Evolutionary conservation across 2,888 invertebrate species (phyloP).

Genomic region (Timandra comae): DNA sequence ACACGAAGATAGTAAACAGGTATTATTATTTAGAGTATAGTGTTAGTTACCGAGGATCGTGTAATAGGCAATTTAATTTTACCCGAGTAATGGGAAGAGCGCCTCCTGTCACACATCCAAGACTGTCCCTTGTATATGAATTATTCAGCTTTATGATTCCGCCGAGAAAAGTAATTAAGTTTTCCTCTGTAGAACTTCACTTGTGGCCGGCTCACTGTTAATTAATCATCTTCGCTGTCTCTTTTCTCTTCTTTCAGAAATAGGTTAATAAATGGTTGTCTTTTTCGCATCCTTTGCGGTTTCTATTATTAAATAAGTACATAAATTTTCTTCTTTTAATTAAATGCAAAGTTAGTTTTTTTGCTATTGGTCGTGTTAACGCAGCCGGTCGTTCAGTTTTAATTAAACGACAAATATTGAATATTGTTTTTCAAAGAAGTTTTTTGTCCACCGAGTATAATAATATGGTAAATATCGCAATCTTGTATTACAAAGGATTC

Average conservation of each 20-base stretch:
- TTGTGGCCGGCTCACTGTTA: slow-evolving; percentile 55
- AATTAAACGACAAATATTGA: slow-evolving; percentile 12
- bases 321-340: slow-evolving; percentile 39
- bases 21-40: slow-evolving; percentile 9
- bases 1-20: not conserved
- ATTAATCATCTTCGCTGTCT: slow-evolving; percentile 61
- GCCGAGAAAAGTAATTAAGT: slow-evolving; percentile 67
- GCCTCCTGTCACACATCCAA: slow-evolving; percentile 31
- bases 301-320: slow-evolving; percentile 58
- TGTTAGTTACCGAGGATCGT: no score
- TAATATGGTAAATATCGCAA: no score
- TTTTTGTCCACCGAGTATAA: no score
- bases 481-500: no score
- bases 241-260: slow-evolving; percentile 54
- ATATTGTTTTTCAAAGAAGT: slow-evolving; percentile 1
- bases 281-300: slow-evolving; percentile 52
- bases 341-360: slow-evolving; percentile 36
- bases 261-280: slow-evolving; percentile 57
- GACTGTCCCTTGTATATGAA: slow-evolving; percentile 28
- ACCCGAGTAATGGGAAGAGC: slow-evolving; percentile 23
- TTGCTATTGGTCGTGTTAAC: slow-evolving; percentile 18
- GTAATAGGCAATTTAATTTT: slow-evolving; percentile 44
- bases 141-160: slow-evolving; percentile 57
- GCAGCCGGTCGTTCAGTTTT: slow-evolving; percentile 8
- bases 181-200: slow-evolving; percentile 51